Evolutionary conservation across 92 coral and sea anemone species (phyloP), one percentile per base, ranked within the genome.

Genomic region (Palythoa grandis): DNA sequence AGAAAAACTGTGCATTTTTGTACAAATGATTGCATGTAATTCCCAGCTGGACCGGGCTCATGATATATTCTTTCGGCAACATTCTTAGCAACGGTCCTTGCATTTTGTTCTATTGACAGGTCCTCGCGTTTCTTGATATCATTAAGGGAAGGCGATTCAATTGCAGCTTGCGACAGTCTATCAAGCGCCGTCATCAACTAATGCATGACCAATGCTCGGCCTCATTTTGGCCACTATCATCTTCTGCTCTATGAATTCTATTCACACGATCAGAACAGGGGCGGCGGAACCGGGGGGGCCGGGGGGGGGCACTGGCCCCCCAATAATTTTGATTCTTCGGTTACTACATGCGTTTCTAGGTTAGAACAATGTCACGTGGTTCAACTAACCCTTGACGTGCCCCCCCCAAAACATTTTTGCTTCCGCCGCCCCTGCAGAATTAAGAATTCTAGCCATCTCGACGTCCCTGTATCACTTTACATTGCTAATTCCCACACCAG

Each of bases 141-240:
- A 72, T 88, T 84, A 35, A 80, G 83, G n/a, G 91, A 88, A 37
- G 88, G 89, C 2, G 70, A 52, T 38, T 75, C 29, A 74, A 76
- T 86, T 66, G 87, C 90, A 43, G 87, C 88, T 76, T 83, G 43
- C 2, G 83, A 78, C 39, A 85, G 88, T 67, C 79, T 87, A 72
- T 70, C 88, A 47, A 82, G 93, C 78, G 4, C 86, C 85, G 15
- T 88, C 85, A 47, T 90, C 90, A 25, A 87, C 88, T 40, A 83
- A 63, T 22, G 91, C 91, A n/a, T 91, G 89, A 52, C 79, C 92
- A 47, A 89, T 89, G n/a, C 86, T 82, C 15, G 94, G 92, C 92
- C 82, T 89, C 95, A 79, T 92, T 89, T 73, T 92, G 91, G 58
- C 92, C 88, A 70, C 89, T 29, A 1, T 29, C 35, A 29, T 29